Evolutionary conservation across 92 coral and sea anemone species (phyloP).

Genomic region (Porites cylindrica): DNA sequence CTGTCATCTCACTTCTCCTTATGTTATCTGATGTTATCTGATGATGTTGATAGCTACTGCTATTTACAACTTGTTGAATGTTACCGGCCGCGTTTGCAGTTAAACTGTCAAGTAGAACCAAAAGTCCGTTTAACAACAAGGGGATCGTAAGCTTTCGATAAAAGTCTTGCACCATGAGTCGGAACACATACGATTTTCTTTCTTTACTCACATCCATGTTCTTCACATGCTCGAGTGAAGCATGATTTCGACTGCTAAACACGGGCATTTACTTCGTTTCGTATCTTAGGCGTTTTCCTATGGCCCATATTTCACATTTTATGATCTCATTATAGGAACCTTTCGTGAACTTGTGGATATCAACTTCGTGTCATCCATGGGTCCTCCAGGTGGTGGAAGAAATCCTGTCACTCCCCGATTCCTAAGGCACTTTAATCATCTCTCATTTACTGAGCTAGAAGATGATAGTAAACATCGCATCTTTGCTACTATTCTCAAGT

Average conservation of each 20-base stretch:
- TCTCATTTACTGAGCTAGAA: slow-evolving; percentile 98
- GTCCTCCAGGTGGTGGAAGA: slow-evolving; percentile 99
- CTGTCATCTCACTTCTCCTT: too few relatives aligned
- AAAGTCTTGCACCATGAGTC: too few relatives aligned
- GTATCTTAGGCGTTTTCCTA: background rate
- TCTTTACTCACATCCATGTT: background rate
- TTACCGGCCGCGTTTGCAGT: too few relatives aligned
- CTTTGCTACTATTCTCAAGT: slow-evolving; percentile 88
- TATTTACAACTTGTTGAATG: too few relatives aligned
- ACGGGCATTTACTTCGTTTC: background rate
- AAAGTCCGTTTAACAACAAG: too few relatives aligned
- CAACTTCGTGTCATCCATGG: slow-evolving; percentile 93
- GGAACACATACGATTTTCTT: too few relatives aligned
- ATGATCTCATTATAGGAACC: slow-evolving; percentile 63
- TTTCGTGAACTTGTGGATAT: slow-evolving; percentile 99
- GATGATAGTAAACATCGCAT: slow-evolving; percentile 96
- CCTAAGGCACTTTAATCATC: slow-evolving; percentile 94
- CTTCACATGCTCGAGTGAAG: background rate
- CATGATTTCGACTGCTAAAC: too few relatives aligned
- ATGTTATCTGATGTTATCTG: too few relatives aligned
- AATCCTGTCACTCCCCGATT: slow-evolving; percentile 95
- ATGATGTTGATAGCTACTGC: too few relatives aligned
- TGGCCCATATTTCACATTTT: background rate
- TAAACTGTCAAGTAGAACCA: too few relatives aligned
- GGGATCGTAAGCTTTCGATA: too few relatives aligned